Conservation (phyloP, 2,113 vertebrate species). For the Gymnocephalus cernua region DNA sequence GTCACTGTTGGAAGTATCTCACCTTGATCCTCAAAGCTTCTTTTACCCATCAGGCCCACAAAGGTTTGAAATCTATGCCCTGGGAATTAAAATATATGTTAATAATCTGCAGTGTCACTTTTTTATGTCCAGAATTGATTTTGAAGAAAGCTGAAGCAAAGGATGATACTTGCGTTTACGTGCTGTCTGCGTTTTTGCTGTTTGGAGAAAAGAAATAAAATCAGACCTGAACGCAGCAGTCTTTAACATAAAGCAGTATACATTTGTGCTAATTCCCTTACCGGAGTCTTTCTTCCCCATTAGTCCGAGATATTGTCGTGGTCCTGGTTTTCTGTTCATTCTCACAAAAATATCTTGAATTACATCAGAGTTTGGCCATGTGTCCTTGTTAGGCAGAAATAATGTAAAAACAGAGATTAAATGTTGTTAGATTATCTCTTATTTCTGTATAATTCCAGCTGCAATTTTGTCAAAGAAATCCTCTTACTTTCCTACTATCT, state of each 20-base stretch:
- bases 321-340: conserved; percentile 87
- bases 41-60: conserved; percentile 95
- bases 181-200: conserved; percentile 85
- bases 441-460: neutral
- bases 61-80: conserved; percentile 92
- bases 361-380: conserved; percentile 60
- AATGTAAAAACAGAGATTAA: neutral
- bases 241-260: neutral
- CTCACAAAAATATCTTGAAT: conserved; percentile 83
- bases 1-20: conserved; percentile 44
- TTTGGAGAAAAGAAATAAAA: conserved; percentile 38
- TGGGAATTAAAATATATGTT: conserved; percentile 59
- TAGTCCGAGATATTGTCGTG: conserved; percentile 81
- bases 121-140: neutral
- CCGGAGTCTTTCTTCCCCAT: conserved; percentile 89
- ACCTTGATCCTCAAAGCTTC: conserved; percentile 86
- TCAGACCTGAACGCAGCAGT: neutral
- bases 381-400: neutral
- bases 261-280: conserved; percentile 55
- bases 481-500: neutral
- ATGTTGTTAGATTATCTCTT: too few species aligned
- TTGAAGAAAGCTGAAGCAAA: neutral
- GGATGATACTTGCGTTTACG: conserved; percentile 86
- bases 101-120: neutral
- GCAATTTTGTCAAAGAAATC: neutral